These are phyloP conservation scores for Pogonognathellus flavescens DNA, from an alignment of 1,140 invertebrate genomes.

Conservation along the genomic window DNA sequence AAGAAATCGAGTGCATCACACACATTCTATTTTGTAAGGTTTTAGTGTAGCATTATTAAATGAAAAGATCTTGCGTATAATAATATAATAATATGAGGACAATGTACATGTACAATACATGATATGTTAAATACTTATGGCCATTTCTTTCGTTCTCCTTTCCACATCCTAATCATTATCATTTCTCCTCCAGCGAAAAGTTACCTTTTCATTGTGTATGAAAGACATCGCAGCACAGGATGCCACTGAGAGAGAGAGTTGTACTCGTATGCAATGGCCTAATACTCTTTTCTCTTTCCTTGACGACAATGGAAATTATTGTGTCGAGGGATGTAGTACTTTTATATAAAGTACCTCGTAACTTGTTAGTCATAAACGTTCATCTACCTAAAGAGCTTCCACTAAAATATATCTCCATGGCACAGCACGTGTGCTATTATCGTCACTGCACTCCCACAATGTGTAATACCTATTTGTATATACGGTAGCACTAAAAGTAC, in stretches of 20 bases:
- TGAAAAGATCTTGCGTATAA: no score
- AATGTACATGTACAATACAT: no score
- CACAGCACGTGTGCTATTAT: no score
- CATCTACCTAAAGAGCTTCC: neutral
- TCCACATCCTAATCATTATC: conserved; percentile 6
- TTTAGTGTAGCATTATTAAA: no score
- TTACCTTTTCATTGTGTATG: neutral
- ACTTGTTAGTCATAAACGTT: conserved; percentile 33
- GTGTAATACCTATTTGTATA: no score
- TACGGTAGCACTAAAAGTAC: no score
- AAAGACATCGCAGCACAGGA: neutral
- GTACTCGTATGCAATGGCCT: neutral
- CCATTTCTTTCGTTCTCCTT: neutral
- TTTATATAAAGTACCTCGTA: conserved; percentile 25
- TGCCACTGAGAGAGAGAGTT: neutral
- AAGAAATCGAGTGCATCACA: no score
- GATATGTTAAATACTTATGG: neutral
- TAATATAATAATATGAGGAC: no score
- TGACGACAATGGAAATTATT: conserved; percentile 27
- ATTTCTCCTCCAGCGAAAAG: conserved; percentile 23
- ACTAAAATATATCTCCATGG: no score
- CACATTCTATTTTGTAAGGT: no score
- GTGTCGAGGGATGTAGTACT: conserved; percentile 22
- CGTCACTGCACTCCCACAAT: no score
- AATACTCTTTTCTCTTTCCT: conserved; percentile 21